A percentile compares a stretch with the other conserved stretches of the same genome.
Evolutionary conservation across 1,140 invertebrate species (phyloP).

Genomic region (Formica selysi): DNA sequence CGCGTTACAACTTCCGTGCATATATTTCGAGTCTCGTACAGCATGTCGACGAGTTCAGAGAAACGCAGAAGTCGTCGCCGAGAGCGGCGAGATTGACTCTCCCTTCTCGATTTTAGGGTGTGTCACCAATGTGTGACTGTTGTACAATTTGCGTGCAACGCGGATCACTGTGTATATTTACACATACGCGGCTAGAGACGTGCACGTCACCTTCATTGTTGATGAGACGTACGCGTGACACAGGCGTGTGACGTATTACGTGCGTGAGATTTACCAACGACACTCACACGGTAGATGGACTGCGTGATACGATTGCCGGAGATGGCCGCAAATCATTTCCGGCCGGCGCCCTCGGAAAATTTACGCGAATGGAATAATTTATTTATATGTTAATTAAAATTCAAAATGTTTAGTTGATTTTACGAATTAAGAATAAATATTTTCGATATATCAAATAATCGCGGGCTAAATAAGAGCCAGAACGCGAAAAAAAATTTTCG

Average conservation of each 20-base stretch:
- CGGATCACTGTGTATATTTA: background rate
- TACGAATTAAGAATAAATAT: too few relatives aligned
- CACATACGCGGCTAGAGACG: conserved; percentile 16
- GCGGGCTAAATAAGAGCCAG: too few relatives aligned
- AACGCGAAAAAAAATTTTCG: too few relatives aligned
- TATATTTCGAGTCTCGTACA: conserved; percentile 28
- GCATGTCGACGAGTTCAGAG: conserved; percentile 10
- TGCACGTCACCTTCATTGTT: conserved; percentile 67
- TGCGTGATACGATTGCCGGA: conserved; percentile 33
- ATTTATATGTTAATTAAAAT: background rate
- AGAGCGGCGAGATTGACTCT: conserved; percentile 32
- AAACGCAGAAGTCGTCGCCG: conserved; percentile 21
- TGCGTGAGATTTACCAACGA: conserved; percentile 78
- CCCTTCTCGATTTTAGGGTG: conserved; percentile 75
- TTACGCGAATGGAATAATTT: background rate
- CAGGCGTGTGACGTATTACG: conserved; percentile 77
- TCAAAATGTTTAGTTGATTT: too few relatives aligned
- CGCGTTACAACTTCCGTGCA: conserved; percentile 43
- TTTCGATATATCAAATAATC: too few relatives aligned
- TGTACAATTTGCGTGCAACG: conserved; percentile 48
- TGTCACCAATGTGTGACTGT: conserved; percentile 57
- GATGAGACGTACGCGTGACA: conserved; percentile 70
- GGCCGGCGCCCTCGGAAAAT: background rate
- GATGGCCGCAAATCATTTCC: conserved; percentile 20
- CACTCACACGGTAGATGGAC: conserved; percentile 80